Evolutionary conservation across 1,140 invertebrate genomes (phyloP).

Genomic region (Drosophila ficusphila): DNA sequence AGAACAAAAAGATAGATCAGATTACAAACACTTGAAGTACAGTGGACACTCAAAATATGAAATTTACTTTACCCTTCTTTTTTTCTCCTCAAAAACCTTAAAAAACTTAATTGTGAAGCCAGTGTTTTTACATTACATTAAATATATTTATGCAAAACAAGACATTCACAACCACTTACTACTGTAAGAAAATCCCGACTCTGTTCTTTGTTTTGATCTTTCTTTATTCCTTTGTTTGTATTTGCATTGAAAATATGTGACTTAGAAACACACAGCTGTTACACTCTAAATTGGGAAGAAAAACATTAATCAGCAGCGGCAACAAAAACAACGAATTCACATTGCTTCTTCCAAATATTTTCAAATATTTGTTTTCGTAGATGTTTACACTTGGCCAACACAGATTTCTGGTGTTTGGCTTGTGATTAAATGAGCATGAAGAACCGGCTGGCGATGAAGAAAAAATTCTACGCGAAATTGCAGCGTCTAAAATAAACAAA

Average conservation of each 20-base stretch:
- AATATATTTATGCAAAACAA: background rate
- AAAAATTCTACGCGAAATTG: conserved; percentile 50
- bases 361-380: conserved; percentile 62
- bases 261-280: conserved; percentile 29
- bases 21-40: conserved; percentile 21
- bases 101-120: too few relatives aligned
- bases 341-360: conserved; percentile 55
- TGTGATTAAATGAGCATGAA: conserved; percentile 50
- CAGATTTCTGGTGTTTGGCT: conserved; percentile 45
- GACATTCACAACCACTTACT: background rate
- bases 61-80: background rate
- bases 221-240: conserved; percentile 7
- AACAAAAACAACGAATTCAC: conserved; percentile 13
- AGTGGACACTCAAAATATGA: background rate
- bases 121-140: too few relatives aligned
- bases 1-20: conserved; percentile 19
- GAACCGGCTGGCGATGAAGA: conserved; percentile 8
- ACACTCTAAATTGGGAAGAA: conserved; percentile 29
- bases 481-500: conserved; percentile 44
- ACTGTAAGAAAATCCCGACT: conserved; percentile 22
- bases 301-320: conserved; percentile 36
- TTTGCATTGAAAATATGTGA: conserved; percentile 27
- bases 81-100: too few relatives aligned
- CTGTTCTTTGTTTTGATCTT: conserved; percentile 2
- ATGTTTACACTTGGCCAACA: conserved; percentile 64